Percentiles rank a stretch among this genome's conserved stretches.
Conservation (phyloP, 1,140 invertebrate genomes). For the Cardiocondyla obscurior region DNA sequence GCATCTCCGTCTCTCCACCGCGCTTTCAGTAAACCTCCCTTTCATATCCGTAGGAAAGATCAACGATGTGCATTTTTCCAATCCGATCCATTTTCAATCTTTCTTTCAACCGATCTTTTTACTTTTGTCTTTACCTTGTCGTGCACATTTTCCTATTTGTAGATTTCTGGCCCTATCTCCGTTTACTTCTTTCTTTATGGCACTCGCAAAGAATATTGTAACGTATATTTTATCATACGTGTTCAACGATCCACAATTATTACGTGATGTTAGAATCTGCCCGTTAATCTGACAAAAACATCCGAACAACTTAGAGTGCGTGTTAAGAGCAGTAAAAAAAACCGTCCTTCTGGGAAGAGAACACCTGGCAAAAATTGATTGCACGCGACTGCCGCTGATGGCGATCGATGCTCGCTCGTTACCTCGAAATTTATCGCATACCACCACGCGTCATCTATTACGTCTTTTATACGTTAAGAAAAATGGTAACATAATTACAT, state of each 20-base stretch:
- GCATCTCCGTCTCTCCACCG: neutral
- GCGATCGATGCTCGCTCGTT: slow-evolving; percentile 69
- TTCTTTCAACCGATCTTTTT: neutral
- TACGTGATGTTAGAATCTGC: neutral
- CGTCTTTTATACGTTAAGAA: neutral
- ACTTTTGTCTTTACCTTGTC: neutral
- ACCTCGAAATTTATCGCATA: slow-evolving; percentile 66
- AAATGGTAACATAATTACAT: neutral
- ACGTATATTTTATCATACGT: slow-evolving; percentile 31
- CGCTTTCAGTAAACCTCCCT: neutral
- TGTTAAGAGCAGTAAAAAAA: slow-evolving; percentile 71
- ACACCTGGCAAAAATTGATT: slow-evolving; percentile 71
- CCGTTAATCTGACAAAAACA: neutral
- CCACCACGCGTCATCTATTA: slow-evolving; percentile 41
- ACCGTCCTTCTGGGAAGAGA: slow-evolving; percentile 55
- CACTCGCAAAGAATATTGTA: slow-evolving; percentile 28
- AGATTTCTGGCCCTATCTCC: neutral
- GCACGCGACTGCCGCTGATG: slow-evolving; percentile 66
- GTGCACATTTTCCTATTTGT: neutral
- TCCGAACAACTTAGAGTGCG: slow-evolving; percentile 57
- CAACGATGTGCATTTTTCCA: slow-evolving; percentile 6
- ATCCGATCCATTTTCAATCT: neutral
- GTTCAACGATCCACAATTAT: slow-evolving; percentile 49
- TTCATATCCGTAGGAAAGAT: neutral
- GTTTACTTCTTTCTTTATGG: neutral